These are phyloP conservation scores for Erynnis tages DNA, from an alignment of 2,888 invertebrate genomes.

Conservation along the genomic window DNA sequence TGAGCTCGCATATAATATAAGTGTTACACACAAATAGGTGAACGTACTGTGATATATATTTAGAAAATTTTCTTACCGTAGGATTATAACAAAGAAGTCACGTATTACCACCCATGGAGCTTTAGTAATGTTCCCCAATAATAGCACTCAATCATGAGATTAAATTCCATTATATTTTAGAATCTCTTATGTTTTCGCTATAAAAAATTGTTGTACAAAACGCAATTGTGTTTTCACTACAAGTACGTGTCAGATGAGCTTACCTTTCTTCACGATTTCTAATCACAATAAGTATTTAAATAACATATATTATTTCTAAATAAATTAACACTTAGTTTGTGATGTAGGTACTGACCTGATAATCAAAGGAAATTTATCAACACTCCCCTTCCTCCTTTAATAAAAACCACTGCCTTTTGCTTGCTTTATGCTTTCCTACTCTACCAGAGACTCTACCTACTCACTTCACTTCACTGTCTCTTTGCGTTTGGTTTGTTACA, in stretches of 20 bases:
- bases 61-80: conserved; percentile 24
- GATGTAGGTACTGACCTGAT: conserved; percentile 12
- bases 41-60: conserved; percentile 27
- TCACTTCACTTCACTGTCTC: not conserved
- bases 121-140: not conserved
- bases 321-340: not conserved
- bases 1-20: conserved; percentile 18
- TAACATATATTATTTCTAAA: not conserved
- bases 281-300: not conserved
- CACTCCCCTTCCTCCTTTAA: conserved; percentile 19
- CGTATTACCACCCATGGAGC: conserved; percentile 14
- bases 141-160: not conserved
- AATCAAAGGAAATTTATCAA: conserved; percentile 15
- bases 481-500: not conserved
- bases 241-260: conserved; percentile 2
- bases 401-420: conserved; percentile 19
- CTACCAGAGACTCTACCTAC: no score
- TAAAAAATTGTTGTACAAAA: conserved; percentile 18
- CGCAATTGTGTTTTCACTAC: conserved; percentile 21
- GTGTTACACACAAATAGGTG: conserved; percentile 28
- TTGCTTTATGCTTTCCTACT: no score
- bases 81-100: conserved; percentile 19
- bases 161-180: not conserved
- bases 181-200: conserved; percentile 8
- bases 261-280: not conserved